Conservation (phyloP, 2,113 vertebrate genomes). For the Mesocricetus auratus region DNA sequence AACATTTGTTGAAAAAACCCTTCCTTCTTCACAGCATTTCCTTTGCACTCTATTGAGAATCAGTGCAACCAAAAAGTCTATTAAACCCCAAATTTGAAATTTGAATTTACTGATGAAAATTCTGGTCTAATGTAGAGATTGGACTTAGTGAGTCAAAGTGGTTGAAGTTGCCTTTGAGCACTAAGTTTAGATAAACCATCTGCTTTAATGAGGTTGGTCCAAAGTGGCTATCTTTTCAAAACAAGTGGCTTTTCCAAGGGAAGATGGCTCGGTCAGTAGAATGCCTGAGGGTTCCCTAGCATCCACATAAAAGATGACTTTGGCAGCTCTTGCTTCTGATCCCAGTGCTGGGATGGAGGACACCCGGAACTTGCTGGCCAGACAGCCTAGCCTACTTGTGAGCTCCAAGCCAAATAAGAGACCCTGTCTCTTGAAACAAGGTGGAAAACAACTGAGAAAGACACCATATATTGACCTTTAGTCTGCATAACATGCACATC, state of each 20-base stretch:
- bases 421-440: neutral
- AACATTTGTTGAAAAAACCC: neutral
- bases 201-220: neutral
- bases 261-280: no score
- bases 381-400: neutral
- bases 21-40: neutral
- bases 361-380: no score
- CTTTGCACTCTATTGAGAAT: neutral
- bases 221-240: neutral
- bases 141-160: neutral
- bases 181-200: neutral
- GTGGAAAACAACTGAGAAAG: neutral
- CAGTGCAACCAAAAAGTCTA: neutral
- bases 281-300: neutral
- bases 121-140: neutral
- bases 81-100: neutral
- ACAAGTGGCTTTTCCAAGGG: neutral
- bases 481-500: neutral
- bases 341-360: no score
- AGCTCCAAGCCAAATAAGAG: neutral
- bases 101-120: neutral
- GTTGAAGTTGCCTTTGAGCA: neutral
- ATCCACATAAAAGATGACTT: neutral
- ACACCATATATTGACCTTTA: no score
- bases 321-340: neutral